Conservation (phyloP, 35 echinoderm and acorn worm species). For the Lytechinus variegatus region DNA sequence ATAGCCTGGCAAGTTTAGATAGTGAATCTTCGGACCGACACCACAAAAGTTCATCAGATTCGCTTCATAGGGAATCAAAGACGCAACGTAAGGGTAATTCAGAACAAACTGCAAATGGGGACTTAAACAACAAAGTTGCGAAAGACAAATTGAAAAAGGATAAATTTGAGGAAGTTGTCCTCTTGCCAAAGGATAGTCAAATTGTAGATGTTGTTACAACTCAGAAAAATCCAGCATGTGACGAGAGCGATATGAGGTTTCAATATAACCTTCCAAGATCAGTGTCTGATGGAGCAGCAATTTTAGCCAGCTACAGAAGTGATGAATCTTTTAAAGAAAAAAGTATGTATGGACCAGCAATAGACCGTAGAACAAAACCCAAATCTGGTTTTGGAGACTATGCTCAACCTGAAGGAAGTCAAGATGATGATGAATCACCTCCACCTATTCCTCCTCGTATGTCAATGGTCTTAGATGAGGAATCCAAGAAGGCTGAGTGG, state of each 20-base stretch:
- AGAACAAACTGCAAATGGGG: background rate
- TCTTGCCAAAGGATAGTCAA: conserved; percentile 41
- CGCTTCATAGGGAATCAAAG: background rate
- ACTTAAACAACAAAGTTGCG: background rate
- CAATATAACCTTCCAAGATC: conserved; percentile 12
- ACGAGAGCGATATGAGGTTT: conserved; percentile 28
- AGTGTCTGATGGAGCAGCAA: conserved; percentile 38
- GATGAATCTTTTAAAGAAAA: conserved; percentile 44
- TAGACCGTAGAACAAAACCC: conserved; percentile 51
- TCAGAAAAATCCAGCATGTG: background rate
- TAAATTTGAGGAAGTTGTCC: conserved; percentile 43
- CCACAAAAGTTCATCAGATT: background rate
- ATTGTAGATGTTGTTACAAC: conserved; percentile 25
- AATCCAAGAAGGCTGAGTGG: conserved; percentile 24
- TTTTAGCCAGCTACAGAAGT: background rate
- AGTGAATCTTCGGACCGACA: conserved; percentile 3
- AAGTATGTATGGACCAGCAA: conserved; percentile 8
- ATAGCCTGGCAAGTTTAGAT: conserved; percentile 25
- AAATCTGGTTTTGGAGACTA: conserved; percentile 29
- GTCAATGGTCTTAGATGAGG: background rate
- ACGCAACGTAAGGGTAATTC: background rate
- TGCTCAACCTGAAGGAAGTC: background rate
- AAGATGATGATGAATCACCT: conserved; percentile 21
- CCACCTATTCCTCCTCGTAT: conserved; percentile 44
- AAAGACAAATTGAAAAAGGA: conserved; percentile 24